A percentile compares a stretch with the other conserved stretches of the same genome.
These are phyloP conservation scores for Tortricodes alternella DNA, from an alignment of 2,888 invertebrate genomes.

Conservation along the genomic window DNA sequence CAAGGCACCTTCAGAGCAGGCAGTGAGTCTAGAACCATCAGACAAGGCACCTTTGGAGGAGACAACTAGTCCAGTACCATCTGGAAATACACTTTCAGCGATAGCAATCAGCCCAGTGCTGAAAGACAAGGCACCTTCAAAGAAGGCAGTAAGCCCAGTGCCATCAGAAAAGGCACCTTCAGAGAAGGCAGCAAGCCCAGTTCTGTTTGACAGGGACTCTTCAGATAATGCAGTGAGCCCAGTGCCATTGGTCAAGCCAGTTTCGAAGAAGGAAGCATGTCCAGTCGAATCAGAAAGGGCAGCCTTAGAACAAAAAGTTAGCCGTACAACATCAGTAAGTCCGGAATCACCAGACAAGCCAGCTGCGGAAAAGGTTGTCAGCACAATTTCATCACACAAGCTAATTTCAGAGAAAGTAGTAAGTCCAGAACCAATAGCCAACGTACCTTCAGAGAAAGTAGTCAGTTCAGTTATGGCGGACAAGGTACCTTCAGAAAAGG, in stretches of 20 bases:
- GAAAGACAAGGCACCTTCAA: background rate
- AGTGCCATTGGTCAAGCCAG: conserved; percentile 6
- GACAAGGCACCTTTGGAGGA: background rate
- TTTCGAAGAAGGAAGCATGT: conserved; percentile 15
- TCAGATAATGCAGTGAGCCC: conserved; percentile 21
- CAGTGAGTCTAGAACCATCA: background rate
- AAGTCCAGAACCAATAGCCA: conserved; percentile 13
- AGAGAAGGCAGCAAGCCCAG: conserved; percentile 5
- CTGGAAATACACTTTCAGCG: background rate
- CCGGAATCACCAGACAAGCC: conserved; percentile 16
- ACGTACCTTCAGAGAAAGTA: background rate
- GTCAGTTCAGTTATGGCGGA: conserved; percentile 26
- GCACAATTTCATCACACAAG: background rate
- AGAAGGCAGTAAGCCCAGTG: background rate
- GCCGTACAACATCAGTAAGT: conserved; percentile 24
- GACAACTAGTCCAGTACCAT: background rate
- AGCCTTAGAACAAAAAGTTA: background rate
- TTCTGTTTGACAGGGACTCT: background rate
- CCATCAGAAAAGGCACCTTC: background rate
- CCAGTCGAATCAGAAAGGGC: conserved; percentile 9
- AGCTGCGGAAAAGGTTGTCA: conserved; percentile 16
- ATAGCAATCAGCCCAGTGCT: background rate
- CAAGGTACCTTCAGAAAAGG: conserved; percentile 14
- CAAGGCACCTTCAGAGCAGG: background rate
- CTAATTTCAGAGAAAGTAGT: background rate